A percentile compares a stretch with the other conserved stretches of the same genome.
These are phyloP conservation scores for Lepidothrix coronata DNA, from an alignment of 2,113 vertebrate genomes.

Conservation along the genomic window DNA sequence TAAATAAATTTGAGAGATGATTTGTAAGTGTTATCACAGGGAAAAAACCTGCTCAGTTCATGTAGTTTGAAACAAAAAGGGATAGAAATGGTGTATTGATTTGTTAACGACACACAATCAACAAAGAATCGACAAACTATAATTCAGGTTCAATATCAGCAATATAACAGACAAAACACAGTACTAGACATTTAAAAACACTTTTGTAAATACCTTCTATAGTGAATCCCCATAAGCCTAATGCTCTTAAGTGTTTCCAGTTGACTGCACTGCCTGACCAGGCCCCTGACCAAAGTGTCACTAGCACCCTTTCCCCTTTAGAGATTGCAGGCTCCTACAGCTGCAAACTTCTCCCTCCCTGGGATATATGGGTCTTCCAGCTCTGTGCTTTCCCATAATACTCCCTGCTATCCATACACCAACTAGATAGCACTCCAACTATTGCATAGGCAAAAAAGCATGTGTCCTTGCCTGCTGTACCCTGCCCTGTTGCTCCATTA, in stretches of 20 bases:
- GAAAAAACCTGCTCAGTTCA: neutral
- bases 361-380: neutral
- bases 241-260: neutral
- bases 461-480: rapidly evolving
- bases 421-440: rapidly evolving
- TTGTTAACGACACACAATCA: neutral
- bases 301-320: neutral
- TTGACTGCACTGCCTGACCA: neutral
- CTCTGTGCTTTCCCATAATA: neutral
- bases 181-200: neutral
- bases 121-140: neutral
- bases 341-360: neutral
- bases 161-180: neutral
- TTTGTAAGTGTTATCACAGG: neutral
- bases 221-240: neutral
- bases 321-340: too few species aligned
- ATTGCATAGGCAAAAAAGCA: neutral
- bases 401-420: neutral
- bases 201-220: neutral
- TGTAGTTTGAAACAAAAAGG: neutral
- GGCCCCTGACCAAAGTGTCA: neutral
- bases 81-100: neutral
- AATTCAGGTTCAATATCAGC: neutral
- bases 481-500: neutral
- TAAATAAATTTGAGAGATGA: neutral